A percentile compares a stretch with the other conserved stretches of the same genome.
Conservation (phyloP, 2,888 invertebrate species). For the Acleris sparsana region DNA sequence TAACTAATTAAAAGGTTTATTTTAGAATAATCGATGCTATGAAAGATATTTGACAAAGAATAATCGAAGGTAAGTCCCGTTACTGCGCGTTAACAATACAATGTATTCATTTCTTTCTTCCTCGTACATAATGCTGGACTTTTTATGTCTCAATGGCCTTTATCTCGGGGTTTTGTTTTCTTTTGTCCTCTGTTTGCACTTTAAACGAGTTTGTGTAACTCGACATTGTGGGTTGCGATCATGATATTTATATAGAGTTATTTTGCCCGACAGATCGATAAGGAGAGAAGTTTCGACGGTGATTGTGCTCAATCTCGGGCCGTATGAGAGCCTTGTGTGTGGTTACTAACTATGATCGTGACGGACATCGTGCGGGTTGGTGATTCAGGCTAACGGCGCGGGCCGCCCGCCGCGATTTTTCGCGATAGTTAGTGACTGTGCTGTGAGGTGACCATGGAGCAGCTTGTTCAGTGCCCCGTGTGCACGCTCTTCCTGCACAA, state of each 20-base stretch:
- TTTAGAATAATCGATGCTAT: slow-evolving; percentile 63
- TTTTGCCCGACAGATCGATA: slow-evolving; percentile 81
- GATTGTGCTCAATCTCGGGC: slow-evolving; percentile 72
- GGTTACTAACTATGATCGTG: slow-evolving; percentile 74
- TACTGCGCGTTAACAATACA: slow-evolving; percentile 48
- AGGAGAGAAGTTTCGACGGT: slow-evolving; percentile 68
- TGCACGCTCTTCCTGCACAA: slow-evolving; percentile 92
- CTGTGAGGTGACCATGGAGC: slow-evolving; percentile 67
- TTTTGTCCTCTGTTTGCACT: slow-evolving; percentile 76
- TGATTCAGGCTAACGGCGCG: slow-evolving; percentile 58
- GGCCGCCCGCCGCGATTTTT: slow-evolving; percentile 42
- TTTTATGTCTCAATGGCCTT: slow-evolving; percentile 83
- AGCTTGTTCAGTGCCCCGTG: slow-evolving; percentile 88
- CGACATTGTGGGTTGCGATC: slow-evolving; percentile 55
- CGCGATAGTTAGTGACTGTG: slow-evolving; percentile 11
- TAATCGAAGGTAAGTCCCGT: slow-evolving; percentile 61
- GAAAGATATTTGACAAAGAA: slow-evolving; percentile 71
- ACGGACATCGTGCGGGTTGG: slow-evolving; percentile 65
- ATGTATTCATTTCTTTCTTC: slow-evolving; percentile 59
- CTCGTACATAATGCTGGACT: slow-evolving; percentile 65
- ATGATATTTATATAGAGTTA: slow-evolving; percentile 64
- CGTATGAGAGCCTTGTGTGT: slow-evolving; percentile 65
- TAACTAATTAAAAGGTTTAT: slow-evolving; percentile 58
- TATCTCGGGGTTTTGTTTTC: slow-evolving; percentile 81
- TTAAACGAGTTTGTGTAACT: slow-evolving; percentile 69